Percentiles rank a stretch among this genome's conserved stretches.
Conservation (phyloP, 2,888 invertebrate species). For the Eilema caniola region DNA sequence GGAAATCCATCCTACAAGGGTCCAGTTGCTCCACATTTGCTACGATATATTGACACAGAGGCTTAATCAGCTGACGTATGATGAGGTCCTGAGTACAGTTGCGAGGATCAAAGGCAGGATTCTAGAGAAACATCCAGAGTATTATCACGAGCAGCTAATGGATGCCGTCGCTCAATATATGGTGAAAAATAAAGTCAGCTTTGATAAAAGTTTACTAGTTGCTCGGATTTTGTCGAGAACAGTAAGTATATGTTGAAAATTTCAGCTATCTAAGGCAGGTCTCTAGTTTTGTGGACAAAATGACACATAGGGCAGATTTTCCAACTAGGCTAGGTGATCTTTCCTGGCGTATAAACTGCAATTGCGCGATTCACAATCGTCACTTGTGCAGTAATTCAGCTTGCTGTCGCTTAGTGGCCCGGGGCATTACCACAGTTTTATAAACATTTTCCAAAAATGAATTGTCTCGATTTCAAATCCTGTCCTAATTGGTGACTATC, state of each 20-base stretch:
- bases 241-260: conserved; percentile 74
- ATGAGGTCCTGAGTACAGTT: conserved; percentile 83
- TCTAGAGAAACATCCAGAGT: conserved; percentile 80
- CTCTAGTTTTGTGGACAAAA: neutral
- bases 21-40: conserved; percentile 83
- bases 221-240: conserved; percentile 85
- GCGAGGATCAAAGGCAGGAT: conserved; percentile 80
- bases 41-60: conserved; percentile 79
- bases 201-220: conserved; percentile 79
- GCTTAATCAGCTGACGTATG: conserved; percentile 74
- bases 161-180: conserved; percentile 85
- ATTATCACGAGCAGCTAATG: conserved; percentile 88
- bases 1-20: conserved; percentile 72
- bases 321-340: too few relatives aligned
- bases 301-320: neutral
- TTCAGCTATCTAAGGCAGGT: neutral
- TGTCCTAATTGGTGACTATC: neutral
- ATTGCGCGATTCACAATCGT: neutral
- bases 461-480: neutral
- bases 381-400: neutral
- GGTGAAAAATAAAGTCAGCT: conserved; percentile 82
- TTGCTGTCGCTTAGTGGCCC: neutral
- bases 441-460: neutral
- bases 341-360: neutral
- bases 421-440: too few relatives aligned